A percentile compares a stretch with the other conserved stretches of the same genome.
Conservation (phyloP, 2,113 vertebrate species). For the Lophochroa leadbeateri region DNA sequence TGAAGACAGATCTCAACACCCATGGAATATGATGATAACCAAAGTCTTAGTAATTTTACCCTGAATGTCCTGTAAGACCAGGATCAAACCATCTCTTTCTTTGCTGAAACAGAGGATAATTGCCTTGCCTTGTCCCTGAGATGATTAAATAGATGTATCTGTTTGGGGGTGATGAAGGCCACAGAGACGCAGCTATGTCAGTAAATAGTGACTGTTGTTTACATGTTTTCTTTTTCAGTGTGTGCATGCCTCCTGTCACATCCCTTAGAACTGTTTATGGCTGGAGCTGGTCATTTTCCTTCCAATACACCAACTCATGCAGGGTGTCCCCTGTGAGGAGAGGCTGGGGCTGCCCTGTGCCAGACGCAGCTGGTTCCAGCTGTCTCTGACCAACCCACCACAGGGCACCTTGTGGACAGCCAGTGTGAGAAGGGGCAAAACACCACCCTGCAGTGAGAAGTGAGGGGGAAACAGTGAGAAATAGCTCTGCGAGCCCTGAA, state of each 20-base stretch:
- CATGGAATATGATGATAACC: too few species aligned
- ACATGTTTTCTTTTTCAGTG: background rate
- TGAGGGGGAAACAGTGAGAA: background rate
- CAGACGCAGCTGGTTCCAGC: accelerated
- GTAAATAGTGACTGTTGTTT: background rate
- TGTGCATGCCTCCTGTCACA: background rate
- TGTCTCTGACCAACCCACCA: accelerated
- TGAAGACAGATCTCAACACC: background rate
- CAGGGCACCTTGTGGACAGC: background rate
- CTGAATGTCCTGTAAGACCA: background rate
- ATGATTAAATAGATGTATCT: background rate
- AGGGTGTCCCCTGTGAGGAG: background rate
- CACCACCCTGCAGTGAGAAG: background rate
- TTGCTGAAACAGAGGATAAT: background rate
- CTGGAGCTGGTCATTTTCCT: background rate
- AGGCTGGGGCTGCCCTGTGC: accelerated
- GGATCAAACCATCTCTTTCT: background rate
- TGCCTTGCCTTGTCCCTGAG: background rate
- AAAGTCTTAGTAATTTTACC: background rate
- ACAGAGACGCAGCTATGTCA: background rate
- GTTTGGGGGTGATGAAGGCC: background rate
- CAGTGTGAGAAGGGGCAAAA: background rate
- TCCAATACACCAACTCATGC: background rate
- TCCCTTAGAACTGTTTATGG: background rate
- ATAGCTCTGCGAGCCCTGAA: background rate